Evolutionary conservation across 2,888 invertebrate species (phyloP).

Genomic region (Drosophila ezoana): DNA sequence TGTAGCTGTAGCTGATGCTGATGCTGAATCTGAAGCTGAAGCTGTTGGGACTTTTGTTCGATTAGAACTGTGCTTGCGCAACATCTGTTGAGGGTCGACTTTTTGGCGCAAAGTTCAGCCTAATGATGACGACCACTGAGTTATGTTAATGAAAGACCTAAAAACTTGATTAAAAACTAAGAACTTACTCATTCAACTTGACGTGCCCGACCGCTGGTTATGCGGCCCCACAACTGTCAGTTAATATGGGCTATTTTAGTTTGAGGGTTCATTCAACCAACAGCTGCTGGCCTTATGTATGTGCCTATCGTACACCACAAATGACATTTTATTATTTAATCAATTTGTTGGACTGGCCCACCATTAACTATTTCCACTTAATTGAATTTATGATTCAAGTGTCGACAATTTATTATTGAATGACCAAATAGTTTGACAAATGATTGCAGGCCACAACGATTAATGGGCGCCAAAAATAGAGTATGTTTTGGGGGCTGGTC

Average conservation of each 20-base stretch:
- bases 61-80: constrained; percentile 42
- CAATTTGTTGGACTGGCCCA: constrained; percentile 43
- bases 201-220: constrained; percentile 10
- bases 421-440: constrained; percentile 57
- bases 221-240: constrained; percentile 21
- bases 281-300: constrained; percentile 21
- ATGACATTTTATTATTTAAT: constrained; percentile 61
- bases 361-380: constrained; percentile 58
- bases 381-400: constrained; percentile 61
- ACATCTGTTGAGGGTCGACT: constrained; percentile 54
- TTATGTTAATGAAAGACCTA: constrained; percentile 54
- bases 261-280: constrained; percentile 19
- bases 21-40: neutral
- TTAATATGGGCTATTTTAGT: constrained; percentile 13
- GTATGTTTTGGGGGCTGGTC: neutral
- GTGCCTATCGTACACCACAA: constrained; percentile 37
- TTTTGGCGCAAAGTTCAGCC: constrained; percentile 70
- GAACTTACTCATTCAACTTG: constrained; percentile 40
- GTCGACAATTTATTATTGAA: constrained; percentile 61
- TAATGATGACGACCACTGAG: constrained; percentile 65
- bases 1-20: too few relatives aligned
- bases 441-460: constrained; percentile 24
- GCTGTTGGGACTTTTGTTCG: constrained; percentile 59
- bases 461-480: constrained; percentile 4
- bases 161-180: constrained; percentile 69